Percentiles rank a stretch among this genome's conserved stretches.
These are phyloP conservation scores for Physeter macrocephalus DNA, from an alignment of 2,113 vertebrate genomes.

Conservation along the genomic window DNA sequence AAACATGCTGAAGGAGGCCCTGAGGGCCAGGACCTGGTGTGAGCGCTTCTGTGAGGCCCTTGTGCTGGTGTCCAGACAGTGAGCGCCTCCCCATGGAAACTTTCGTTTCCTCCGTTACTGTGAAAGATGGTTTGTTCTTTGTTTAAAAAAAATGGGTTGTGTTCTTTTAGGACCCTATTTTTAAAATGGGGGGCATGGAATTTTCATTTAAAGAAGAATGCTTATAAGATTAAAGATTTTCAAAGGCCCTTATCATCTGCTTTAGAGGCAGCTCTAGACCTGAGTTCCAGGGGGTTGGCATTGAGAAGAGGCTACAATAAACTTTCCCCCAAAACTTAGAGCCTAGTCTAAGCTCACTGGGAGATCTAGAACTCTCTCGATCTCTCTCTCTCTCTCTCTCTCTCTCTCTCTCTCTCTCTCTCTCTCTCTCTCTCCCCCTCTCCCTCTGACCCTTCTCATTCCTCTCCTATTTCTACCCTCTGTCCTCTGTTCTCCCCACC, in stretches of 20 bases:
- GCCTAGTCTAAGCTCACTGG: background rate
- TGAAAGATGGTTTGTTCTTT: background rate
- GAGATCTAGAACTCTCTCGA: too few relatives aligned
- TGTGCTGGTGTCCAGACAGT: too few relatives aligned
- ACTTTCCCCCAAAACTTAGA: background rate
- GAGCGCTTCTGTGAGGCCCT: background rate
- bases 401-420: background rate
- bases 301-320: background rate
- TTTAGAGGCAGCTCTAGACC: background rate
- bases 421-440: too few relatives aligned
- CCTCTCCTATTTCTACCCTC: background rate
- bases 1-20: background rate
- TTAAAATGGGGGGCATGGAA: background rate
- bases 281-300: background rate
- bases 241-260: background rate
- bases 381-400: rapidly evolving
- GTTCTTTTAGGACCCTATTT: background rate
- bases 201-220: background rate
- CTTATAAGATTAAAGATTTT: background rate
- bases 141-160: background rate
- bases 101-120: background rate
- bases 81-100: rapidly evolving
- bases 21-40: background rate
- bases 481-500: background rate
- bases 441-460: background rate